Base-by-base conservation (phyloP, 2,797 vertebrate species). In the Sternotherus odoratus region DNA sequence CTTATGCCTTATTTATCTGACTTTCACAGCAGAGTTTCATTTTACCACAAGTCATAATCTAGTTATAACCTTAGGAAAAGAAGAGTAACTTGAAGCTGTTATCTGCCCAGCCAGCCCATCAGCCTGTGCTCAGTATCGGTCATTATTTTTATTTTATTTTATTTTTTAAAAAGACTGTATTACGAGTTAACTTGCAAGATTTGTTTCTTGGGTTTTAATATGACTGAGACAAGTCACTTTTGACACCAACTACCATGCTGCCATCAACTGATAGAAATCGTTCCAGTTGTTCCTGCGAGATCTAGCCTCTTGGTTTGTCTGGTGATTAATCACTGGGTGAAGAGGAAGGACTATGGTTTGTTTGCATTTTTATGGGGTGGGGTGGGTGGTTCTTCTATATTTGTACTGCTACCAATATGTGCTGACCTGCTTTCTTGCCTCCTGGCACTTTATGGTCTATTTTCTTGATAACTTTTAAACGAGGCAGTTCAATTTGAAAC, bases 181-280 rank as follows among this genome's bases (percentile, higher is more conserved):
- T 92, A 53, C 2, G 77, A 43, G 2, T 43, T 63, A 30, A 23
- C 0, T 3, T 80, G 48, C 57, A 87, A 77, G 46, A 87, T 66
- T 51, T 3, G 36, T 48, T 94, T 88, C 51, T 93, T 60, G 66
- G 4, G 19, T 79, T 87, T 84, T 83, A 79, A 90, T 91, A 74
- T 12, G 8, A 11, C 6, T 86, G 80, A 48, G 54, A 50, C 84
- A 74, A 21, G 28, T 90, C 11, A 13, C 28, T 90, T 88, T 39
- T 79, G 39, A 77, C 48, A 54, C 57, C 80, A 85, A 15, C 83
- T 26, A 24, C 28, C 88, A 43, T 15, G 60, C 17, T 19, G 33
- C 16, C 60, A 66, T 19, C n/a, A 36, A 39, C n/a, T 39, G n/a
- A 39, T 5, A 23, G 63, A 39, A 23, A 39, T 36, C 19, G 39